A percentile compares a stretch with the other conserved stretches of the same genome.
Evolutionary conservation across 2,113 vertebrate species (phyloP).

Genomic region (Nansenia antarctica): DNA sequence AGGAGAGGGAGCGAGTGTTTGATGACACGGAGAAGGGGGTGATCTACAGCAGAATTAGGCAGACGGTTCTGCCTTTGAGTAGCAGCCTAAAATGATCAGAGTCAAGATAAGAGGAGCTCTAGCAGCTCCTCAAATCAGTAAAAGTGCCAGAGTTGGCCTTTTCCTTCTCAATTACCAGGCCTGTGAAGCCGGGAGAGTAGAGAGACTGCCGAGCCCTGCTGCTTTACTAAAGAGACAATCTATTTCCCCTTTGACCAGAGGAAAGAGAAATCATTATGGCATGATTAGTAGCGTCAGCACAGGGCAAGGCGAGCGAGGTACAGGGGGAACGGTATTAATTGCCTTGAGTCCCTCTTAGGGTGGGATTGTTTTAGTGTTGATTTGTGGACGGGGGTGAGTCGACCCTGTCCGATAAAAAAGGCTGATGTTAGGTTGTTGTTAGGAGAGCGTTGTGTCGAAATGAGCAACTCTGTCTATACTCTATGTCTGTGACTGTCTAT

Average conservation of each 20-base stretch:
- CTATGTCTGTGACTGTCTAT: slow-evolving; percentile 63
- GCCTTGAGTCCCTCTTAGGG: slow-evolving; percentile 60
- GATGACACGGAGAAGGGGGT: too few relatives aligned
- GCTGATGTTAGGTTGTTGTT: slow-evolving; percentile 71
- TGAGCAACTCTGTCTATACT: slow-evolving; percentile 49
- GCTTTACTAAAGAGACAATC: slow-evolving; percentile 88
- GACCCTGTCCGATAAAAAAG: slow-evolving; percentile 70
- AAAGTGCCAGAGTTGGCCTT: slow-evolving; percentile 76
- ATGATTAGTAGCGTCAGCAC: slow-evolving; percentile 89
- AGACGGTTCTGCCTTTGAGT: slow-evolving; percentile 76
- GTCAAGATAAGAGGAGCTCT: slow-evolving; percentile 69
- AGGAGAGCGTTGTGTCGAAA: slow-evolving; percentile 75
- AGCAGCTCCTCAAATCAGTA: slow-evolving; percentile 79
- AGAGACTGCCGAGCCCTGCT: slow-evolving; percentile 79
- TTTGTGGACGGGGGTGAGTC: slow-evolving; percentile 79
- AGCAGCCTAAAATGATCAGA: slow-evolving; percentile 80
- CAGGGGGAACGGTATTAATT: slow-evolving; percentile 88
- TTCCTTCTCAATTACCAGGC: slow-evolving; percentile 81
- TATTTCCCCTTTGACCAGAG: slow-evolving; percentile 90
- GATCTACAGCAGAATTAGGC: slow-evolving; percentile 76
- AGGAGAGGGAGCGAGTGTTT: slow-evolving; percentile 73
- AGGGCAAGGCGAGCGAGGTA: slow-evolving; percentile 75
- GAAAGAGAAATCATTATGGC: slow-evolving; percentile 91
- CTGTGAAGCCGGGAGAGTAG: slow-evolving; percentile 80
- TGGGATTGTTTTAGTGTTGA: slow-evolving; percentile 86